Base-by-base conservation (phyloP, 2,888 invertebrate genomes). In the Venustoraphidia nigricollis region DNA sequence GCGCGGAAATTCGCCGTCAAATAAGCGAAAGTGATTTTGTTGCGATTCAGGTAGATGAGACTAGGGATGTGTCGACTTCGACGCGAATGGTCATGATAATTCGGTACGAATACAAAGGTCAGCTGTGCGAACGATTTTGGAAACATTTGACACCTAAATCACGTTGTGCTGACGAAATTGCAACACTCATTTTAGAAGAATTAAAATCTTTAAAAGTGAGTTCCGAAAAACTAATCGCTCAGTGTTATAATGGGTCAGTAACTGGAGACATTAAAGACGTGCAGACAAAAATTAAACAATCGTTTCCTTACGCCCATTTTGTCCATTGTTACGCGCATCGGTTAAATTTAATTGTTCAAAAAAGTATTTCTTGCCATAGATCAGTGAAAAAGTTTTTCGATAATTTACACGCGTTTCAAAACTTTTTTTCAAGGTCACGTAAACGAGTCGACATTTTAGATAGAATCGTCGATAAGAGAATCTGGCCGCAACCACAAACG, bases 201-300 rank as follows among this genome's bases (percentile, higher is more conserved):
- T 46, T 55, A n/a, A 14, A 51, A 17, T 27, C 45, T 36, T 35
- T 51, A 46, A 37, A 49, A 34, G 46, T 48, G 40, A 46, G 8
- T 50, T 45, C 49, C 17, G 47, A 50, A 10, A 58, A 58, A 52
- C 49, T 57, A 38, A 56, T 59, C 36, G 57, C 57, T 14, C 61
- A 60, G 51, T 53, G 53, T 38, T 60, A 57, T 47, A 59, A 61
- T 50, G 59, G 60, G 13, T 41, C 51, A 27, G 54, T 55, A 11
- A 54, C 60, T 41, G 57, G 54, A n/a, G 47, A 43, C 27, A 45
- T 41, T 9, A 44, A 41, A 36, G 59, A 59, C 13, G 56, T 61
- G 8, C 59, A 60, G 51, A 51, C 53, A 9, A 51, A 47, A 44
- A 50, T 58, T n/a, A 54, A 54, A 52, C 17, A 45, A 36, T 48